Base-by-base conservation (phyloP, 2,888 invertebrate genomes). In the Lasioglossum leucozonium region DNA sequence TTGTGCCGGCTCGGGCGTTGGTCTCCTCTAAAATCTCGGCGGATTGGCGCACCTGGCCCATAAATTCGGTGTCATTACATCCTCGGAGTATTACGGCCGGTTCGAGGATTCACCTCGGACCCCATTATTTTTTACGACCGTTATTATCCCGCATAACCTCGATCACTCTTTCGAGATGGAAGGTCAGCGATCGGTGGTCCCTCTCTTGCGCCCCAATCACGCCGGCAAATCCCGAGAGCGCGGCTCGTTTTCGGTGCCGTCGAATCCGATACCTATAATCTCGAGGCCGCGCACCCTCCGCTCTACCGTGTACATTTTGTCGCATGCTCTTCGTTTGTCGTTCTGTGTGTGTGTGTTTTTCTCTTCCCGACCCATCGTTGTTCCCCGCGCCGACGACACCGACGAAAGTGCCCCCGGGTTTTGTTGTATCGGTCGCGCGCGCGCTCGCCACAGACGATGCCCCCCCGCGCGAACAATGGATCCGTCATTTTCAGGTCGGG, bases 401-500 rank as follows among this genome's bases (percentile, higher is more conserved):
- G 44, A 34, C 62, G 76, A 83, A 73, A 87, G 62, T 81, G 22
- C 4, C 77, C 69, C 67, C 65, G 47, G 67, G 69, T 80, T 73
- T 72, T 51, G 78, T 80, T 82, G 62, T 79, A 83, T 77, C 77
- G 74, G 82, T 13, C 67, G 42, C 42, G 26, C 67, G 42, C 42
- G 22, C 8, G 51, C 51, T 73, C 71, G 55, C 47, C 58, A 26
- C 58, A 8, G 26, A 58, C 34, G 65, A 22, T 37, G 72, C 69
- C 51, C 83, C 83, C 69, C 87, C 87, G 77, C 47, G 85, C 72
- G 79, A 91, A 92, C 91, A 91, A 92, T 91, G 88, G 86, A 80
- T 86, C 86, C 90, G 86, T 91, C 91, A 87, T 90, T 91, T 90
- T 72, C 91, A 90, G 87, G 79, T 86, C 81, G 85, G 80, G 72